These are phyloP conservation scores for Pontoporia blainvillei DNA, from an alignment of 2,113 vertebrate genomes.

Conservation along the genomic window DNA sequence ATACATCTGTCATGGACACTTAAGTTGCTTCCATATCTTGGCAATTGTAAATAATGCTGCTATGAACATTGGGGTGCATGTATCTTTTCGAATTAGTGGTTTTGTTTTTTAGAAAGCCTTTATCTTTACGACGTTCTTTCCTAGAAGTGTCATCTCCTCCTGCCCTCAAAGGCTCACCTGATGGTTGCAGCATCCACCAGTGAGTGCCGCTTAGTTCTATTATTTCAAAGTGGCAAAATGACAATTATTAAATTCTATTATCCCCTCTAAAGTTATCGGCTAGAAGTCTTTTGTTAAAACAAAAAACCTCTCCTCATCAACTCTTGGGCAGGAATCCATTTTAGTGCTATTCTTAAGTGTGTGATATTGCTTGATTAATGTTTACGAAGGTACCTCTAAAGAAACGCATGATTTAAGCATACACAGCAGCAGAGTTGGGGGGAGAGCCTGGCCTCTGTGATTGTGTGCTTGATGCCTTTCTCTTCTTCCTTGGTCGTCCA, in stretches of 20 bases:
- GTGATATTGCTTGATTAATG: background rate
- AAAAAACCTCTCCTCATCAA: background rate
- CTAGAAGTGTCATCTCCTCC: background rate
- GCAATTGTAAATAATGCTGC: background rate
- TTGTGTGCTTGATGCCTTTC: background rate
- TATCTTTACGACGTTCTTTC: background rate
- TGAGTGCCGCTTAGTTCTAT: background rate
- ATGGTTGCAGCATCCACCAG: background rate
- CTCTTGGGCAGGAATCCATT: background rate
- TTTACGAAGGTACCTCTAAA: background rate
- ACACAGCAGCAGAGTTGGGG: background rate
- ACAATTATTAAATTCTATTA: background rate
- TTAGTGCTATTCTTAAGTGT: background rate
- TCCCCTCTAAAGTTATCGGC: background rate
- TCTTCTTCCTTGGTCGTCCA: background rate
- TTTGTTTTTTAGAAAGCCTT: background rate
- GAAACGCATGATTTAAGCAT: too few species aligned
- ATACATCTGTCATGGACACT: background rate
- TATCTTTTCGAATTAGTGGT: background rate
- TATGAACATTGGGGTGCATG: background rate
- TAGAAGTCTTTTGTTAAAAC: background rate
- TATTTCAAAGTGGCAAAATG: background rate
- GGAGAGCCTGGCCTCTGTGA: background rate
- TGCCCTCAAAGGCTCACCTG: background rate
- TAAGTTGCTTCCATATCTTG: too few species aligned